Base-by-base conservation (phyloP, 2,888 invertebrate species). In the Hirtodrosophila alboralis region DNA sequence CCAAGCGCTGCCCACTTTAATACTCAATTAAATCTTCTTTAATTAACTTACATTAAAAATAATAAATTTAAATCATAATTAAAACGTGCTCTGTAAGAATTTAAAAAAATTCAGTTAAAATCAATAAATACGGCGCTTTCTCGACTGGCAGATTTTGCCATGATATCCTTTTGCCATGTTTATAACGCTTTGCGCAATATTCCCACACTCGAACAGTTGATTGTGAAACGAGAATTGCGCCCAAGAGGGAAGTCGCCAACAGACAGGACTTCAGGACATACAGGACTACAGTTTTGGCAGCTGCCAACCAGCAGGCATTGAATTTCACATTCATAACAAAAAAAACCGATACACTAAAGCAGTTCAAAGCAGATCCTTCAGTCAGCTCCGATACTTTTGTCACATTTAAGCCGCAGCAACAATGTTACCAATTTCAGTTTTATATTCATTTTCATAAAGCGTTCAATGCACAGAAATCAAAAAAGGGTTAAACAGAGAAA, bases 241-340 rank as follows among this genome's bases (percentile, higher is more conserved):
- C 60, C 44, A 45, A 30, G n/a, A n/a, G 37, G 33, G 43, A 49
- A 12, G 28, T 38, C 38, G 71, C 54, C 30, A 26, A 23, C 37
- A 48, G 45, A 13, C 28, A 16, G 30, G 12, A 23, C 23, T 7
- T 2, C 23, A 23, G 8, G n/a, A n/a, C n/a, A n/a, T n/a, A 8
- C 56, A 48, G 58, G 37, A 54, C 38, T 40, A 48, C 27, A 40
- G 27, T 31, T 48, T 48, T 52, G 56, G 34, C 56, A 56, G 54
- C 45, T 54, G 45, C 23, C 37, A 31, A 34, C 23, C 58, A 23
- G 14, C 3, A 45, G 47, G 59, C 72, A 65, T 72, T 60, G 72
- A 66, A 51, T 66, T 52, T 48, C 53, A 43, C 16, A n/a, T 30
- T 69, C 49, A 71, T 43, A 65, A 71, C 53, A 51, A 54, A 64